A percentile compares a stretch with the other conserved stretches of the same genome.
These are phyloP conservation scores for Monoplex corrugatus DNA, from an alignment of 2,888 invertebrate species.

Conservation along the genomic window DNA sequence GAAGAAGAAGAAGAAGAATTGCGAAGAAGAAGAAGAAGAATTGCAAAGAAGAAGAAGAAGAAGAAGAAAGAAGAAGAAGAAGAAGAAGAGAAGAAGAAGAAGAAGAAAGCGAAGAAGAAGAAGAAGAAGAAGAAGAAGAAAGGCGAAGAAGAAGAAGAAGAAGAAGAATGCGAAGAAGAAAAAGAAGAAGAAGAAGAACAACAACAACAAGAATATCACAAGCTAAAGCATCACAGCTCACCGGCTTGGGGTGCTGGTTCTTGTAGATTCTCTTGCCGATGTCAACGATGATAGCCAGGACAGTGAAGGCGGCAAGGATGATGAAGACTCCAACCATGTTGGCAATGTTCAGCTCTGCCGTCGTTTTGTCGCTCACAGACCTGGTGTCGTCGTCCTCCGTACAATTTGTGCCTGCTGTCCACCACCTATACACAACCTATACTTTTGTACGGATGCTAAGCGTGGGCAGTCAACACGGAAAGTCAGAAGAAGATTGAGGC, in stretches of 20 bases:
- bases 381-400: slow-evolving; percentile 60
- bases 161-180: background rate
- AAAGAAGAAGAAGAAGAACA: background rate
- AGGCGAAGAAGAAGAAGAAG: too few relatives aligned
- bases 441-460: too few relatives aligned
- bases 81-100: too few relatives aligned
- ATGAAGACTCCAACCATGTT: slow-evolving; percentile 77
- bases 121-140: too few relatives aligned
- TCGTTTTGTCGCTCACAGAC: slow-evolving; percentile 64
- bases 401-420: slow-evolving; percentile 66
- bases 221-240: background rate
- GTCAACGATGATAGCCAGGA: slow-evolving; percentile 68
- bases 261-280: slow-evolving; percentile 55
- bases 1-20: too few relatives aligned
- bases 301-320: slow-evolving; percentile 67
- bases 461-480: too few relatives aligned
- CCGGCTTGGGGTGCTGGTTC: background rate
- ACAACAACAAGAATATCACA: too few relatives aligned
- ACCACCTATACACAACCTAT: slow-evolving; percentile 67
- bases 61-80: too few relatives aligned
- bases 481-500: too few relatives aligned
- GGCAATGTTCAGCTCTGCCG: slow-evolving; percentile 71
- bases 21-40: too few relatives aligned
- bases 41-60: too few relatives aligned
- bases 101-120: too few relatives aligned